Evolutionary conservation across 1,140 invertebrate genomes (phyloP).

Genomic region (Neelides sp.): DNA sequence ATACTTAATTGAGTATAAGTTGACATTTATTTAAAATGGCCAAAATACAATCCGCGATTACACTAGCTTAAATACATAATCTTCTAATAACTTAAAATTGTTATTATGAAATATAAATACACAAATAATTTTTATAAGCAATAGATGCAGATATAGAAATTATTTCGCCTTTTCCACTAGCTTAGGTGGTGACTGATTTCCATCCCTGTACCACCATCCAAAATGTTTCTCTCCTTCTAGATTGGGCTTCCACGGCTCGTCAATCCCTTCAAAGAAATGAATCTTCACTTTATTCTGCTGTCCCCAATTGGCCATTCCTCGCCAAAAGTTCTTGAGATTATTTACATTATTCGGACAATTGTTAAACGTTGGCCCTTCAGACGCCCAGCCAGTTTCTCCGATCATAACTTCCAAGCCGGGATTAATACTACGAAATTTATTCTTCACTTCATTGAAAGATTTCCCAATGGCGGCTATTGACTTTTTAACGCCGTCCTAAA

Average conservation of each 20-base stretch:
- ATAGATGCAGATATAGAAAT: no score
- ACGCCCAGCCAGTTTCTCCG: conserved; percentile 9
- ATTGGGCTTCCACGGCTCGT: conserved; percentile 22
- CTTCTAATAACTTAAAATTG: no score
- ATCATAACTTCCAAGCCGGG: conserved; percentile 3
- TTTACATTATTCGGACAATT: not conserved
- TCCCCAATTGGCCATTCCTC: conserved; percentile 4
- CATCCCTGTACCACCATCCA: conserved; percentile 14
- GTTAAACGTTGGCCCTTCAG: not conserved
- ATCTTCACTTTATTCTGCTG: conserved; percentile 9
- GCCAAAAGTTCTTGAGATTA: conserved; percentile 6
- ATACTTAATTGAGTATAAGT: no score
- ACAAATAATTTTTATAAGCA: no score
- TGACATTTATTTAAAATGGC: no score
- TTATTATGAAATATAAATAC: no score
- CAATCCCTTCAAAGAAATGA: conserved; percentile 22
- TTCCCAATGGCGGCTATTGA: no score
- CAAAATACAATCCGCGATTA: no score
- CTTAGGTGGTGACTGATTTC: not conserved
- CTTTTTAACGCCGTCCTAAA: not conserved
- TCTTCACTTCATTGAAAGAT: not conserved
- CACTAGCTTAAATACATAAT: no score
- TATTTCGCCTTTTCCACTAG: no score
- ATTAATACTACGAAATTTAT: not conserved
- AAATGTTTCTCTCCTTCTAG: conserved; percentile 7